These are phyloP conservation scores for Botia kubotai DNA, from an alignment of 2,797 vertebrate species.

Conservation along the genomic window DNA sequence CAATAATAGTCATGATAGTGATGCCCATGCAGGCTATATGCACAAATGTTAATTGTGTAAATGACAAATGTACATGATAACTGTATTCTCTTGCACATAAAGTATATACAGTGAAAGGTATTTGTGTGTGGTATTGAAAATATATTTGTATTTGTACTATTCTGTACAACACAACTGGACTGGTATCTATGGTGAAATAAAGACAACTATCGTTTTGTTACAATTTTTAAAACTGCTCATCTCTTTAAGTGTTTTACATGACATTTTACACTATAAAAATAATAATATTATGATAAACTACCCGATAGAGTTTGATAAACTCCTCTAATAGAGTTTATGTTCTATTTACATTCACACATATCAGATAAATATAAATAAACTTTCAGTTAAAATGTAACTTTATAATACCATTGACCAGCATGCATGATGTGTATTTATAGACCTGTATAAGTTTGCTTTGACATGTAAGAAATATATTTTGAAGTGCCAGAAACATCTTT, in stretches of 20 bases:
- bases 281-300: neutral
- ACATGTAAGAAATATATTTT: no score
- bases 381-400: no score
- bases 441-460: no score
- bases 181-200: slow-evolving; percentile 71
- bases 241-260: neutral
- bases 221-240: slow-evolving; percentile 34
- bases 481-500: no score
- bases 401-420: no score
- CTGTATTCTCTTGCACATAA: slow-evolving; percentile 67
- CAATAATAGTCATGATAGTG: slow-evolving; percentile 58
- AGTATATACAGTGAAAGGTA: slow-evolving; percentile 66
- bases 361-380: no score
- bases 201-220: slow-evolving; percentile 69
- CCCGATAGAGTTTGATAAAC: no score
- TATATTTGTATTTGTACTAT: slow-evolving; percentile 80
- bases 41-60: slow-evolving; percentile 67
- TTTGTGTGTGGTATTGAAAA: slow-evolving; percentile 73
- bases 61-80: slow-evolving; percentile 61
- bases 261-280: neutral
- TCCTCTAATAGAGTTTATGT: no score
- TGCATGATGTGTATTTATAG: no score
- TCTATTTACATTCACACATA: no score
- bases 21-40: slow-evolving; percentile 60
- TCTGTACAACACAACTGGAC: slow-evolving; percentile 76